phyloP scores from a whole-genome alignment of 1,140 invertebrate genomes.

The Atta cephalotes region DNA sequence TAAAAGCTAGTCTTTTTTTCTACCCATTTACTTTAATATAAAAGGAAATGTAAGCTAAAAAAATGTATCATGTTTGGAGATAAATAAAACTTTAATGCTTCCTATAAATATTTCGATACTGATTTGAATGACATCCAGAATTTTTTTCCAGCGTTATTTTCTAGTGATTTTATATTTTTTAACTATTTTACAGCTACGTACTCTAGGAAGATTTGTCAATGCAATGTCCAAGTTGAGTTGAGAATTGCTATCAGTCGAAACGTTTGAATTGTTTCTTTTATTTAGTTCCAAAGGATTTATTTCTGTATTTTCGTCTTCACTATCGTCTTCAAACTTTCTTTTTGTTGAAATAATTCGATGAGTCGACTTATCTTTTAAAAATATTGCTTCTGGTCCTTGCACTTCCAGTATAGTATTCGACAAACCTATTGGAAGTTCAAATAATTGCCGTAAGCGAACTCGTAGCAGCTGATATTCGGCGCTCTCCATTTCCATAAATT shows the following conservation, averaged over 20 bases:
- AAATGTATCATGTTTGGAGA: slow-evolving; percentile 26
- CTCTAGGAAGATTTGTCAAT: not conserved
- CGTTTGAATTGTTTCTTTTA: not conserved
- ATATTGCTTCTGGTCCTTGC: slow-evolving; percentile 16
- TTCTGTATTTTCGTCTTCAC: not conserved
- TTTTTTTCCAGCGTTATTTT: not conserved
- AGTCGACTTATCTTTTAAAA: not conserved
- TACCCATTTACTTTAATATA: slow-evolving; percentile 44
- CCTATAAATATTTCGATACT: not conserved
- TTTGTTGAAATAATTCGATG: not conserved
- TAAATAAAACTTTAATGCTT: slow-evolving; percentile 47
- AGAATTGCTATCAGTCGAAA: not conserved
- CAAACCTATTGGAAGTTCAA: slow-evolving; percentile 80
- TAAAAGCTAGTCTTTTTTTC: slow-evolving; percentile 31
- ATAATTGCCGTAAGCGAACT: slow-evolving; percentile 80
- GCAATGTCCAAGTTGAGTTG: not conserved
- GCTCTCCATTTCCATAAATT: slow-evolving; percentile 44
- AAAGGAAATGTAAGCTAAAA: not conserved
- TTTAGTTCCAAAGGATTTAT: not conserved
- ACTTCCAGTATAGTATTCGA: slow-evolving; percentile 62
- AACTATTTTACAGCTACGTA: not conserved
- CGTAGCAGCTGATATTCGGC: slow-evolving; percentile 74
- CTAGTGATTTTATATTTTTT: not conserved
- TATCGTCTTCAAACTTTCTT: not conserved
- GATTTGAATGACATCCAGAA: not conserved